Percentiles rank a stretch among this genome's conserved stretches.
These are phyloP conservation scores for Caradrina kadenii DNA, from an alignment of 2,888 invertebrate species.

Conservation along the genomic window DNA sequence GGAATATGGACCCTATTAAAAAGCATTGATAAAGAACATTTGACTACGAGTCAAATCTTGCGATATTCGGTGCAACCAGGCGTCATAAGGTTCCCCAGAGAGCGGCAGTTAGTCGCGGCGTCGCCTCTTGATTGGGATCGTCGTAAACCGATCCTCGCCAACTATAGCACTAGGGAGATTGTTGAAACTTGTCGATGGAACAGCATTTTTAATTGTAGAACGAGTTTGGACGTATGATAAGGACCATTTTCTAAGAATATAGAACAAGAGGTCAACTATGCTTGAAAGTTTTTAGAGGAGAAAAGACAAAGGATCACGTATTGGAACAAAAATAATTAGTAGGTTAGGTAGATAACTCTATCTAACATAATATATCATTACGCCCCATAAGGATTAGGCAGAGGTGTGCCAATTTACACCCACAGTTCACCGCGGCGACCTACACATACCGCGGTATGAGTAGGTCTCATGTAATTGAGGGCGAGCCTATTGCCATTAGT, in stretches of 20 bases:
- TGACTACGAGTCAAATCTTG: constrained; percentile 32
- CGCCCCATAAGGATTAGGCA: no score
- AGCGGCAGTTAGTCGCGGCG: constrained; percentile 86
- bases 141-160: constrained; percentile 86
- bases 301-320: not conserved
- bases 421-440: no score
- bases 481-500: no score
- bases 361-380: no score
- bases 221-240: not conserved
- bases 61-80: constrained; percentile 61
- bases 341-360: no score
- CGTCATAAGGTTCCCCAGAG: constrained; percentile 73
- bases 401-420: no score
- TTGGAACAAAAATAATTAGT: no score
- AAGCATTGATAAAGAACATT: not conserved
- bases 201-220: constrained; percentile 29
- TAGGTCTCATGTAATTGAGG: no score
- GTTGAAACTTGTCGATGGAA: constrained; percentile 38
- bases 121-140: constrained; percentile 88
- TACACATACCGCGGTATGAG: no score
- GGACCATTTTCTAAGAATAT: not conserved
- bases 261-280: not conserved
- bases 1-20: not conserved
- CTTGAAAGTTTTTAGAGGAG: no score
- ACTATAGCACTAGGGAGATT: constrained; percentile 68